These are phyloP conservation scores for Oreamnos americanus DNA, from an alignment of 2,113 vertebrate species.

Conservation along the genomic window DNA sequence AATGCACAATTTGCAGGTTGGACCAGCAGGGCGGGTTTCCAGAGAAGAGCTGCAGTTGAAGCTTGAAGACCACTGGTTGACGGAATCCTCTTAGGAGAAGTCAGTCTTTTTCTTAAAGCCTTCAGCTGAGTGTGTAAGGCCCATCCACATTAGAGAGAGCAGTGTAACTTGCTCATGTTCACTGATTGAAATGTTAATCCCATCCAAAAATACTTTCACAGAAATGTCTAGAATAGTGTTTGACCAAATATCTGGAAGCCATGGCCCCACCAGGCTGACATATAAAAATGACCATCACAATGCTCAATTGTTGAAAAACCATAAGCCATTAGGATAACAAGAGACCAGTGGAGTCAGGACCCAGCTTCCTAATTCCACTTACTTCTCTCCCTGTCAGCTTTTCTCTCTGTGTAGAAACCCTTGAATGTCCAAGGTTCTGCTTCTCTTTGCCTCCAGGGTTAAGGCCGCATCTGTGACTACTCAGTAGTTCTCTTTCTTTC, in stretches of 20 bases:
- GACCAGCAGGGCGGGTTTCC: not conserved
- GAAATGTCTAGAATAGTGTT: not conserved
- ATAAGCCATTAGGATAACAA: not conserved
- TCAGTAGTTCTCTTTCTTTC: not conserved
- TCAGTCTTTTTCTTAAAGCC: not conserved
- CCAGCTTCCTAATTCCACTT: not conserved
- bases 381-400: not conserved
- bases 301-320: not conserved
- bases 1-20: not conserved
- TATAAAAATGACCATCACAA: not conserved
- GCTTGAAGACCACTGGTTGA: not conserved
- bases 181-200: not conserved
- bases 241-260: not conserved
- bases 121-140: not conserved
- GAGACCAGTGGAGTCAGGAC: not conserved
- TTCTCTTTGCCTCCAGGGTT: not conserved
- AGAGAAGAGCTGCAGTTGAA: not conserved
- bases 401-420: not conserved
- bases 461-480: not conserved
- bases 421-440: not conserved
- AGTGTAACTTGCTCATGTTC: not conserved
- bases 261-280: not conserved
- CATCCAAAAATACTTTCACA: not conserved
- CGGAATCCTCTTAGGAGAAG: not conserved
- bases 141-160: not conserved